phyloP scores from a whole-genome alignment of 1,140 invertebrate species.

The Trichonephila clavipes region DNA sequence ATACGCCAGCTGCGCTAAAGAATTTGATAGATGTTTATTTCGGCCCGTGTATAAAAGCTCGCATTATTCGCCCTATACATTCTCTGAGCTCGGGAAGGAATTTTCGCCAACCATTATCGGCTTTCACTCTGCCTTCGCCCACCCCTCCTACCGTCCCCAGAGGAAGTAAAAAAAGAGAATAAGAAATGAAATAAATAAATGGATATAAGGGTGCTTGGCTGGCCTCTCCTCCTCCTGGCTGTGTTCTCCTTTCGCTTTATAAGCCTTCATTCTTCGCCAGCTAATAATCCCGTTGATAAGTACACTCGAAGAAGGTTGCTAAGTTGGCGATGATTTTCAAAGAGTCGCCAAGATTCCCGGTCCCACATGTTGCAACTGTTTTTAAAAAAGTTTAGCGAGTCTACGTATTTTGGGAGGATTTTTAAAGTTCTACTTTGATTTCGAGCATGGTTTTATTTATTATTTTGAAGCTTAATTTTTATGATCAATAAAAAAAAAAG shows the following conservation, averaged over 20 bases:
- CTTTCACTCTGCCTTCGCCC: slow-evolving; percentile 23
- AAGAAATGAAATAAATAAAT: slow-evolving; percentile 75
- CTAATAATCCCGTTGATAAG: slow-evolving; percentile 72
- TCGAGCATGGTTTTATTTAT: background rate
- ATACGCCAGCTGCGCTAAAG: slow-evolving; percentile 53
- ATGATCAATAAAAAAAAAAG: no score
- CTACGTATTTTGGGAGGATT: background rate
- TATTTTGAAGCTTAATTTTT: background rate
- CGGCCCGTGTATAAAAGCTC: slow-evolving; percentile 56
- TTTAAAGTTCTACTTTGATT: background rate
- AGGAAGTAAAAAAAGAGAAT: slow-evolving; percentile 34
- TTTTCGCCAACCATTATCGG: slow-evolving; percentile 74
- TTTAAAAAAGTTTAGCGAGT: background rate
- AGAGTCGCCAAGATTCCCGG: background rate
- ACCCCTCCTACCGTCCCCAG: background rate
- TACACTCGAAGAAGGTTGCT: slow-evolving; percentile 42
- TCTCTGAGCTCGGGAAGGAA: slow-evolving; percentile 37
- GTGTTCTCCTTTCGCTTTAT: slow-evolving; percentile 50
- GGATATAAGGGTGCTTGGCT: slow-evolving; percentile 43
- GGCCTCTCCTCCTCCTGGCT: slow-evolving; percentile 10
- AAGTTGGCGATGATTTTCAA: background rate
- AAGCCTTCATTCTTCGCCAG: slow-evolving; percentile 47
- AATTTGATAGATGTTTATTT: slow-evolving; percentile 75
- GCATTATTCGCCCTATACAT: slow-evolving; percentile 59
- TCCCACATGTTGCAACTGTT: background rate